These are phyloP conservation scores for Adoxophyes honmai DNA, from an alignment of 1,140 invertebrate species.

Conservation along the genomic window DNA sequence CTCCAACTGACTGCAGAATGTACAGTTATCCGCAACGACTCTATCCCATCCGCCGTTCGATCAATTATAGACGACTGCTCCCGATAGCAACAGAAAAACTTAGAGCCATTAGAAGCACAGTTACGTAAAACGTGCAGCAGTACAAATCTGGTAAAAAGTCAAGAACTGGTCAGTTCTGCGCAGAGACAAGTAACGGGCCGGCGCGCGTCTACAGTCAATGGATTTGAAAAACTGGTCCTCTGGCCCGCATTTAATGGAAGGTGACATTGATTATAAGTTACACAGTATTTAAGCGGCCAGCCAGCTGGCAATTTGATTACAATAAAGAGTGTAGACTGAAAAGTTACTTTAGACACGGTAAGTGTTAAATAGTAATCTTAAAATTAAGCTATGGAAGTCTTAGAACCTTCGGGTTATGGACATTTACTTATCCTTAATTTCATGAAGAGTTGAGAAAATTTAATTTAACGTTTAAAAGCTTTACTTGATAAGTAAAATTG, in stretches of 20 bases:
- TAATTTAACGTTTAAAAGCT: too few relatives aligned
- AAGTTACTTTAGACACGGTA: neutral
- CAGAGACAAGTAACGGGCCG: conserved; percentile 39
- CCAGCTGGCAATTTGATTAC: neutral
- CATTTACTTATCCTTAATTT: too few relatives aligned
- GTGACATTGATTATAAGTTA: conserved; percentile 19
- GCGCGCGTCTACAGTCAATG: conserved; percentile 41
- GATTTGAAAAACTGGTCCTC: conserved; percentile 38
- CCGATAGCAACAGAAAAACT: conserved; percentile 52
- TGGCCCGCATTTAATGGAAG: conserved; percentile 11
- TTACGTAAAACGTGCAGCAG: conserved; percentile 59
- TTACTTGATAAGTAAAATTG: too few relatives aligned
- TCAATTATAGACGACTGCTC: conserved; percentile 59
- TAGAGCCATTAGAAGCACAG: conserved; percentile 61
- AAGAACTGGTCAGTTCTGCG: conserved; percentile 31
- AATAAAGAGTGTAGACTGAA: neutral
- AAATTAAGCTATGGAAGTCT: too few relatives aligned
- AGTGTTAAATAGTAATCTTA: too few relatives aligned
- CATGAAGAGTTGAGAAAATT: too few relatives aligned
- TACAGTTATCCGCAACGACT: conserved; percentile 43
- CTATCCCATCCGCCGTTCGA: conserved; percentile 40
- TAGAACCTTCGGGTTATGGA: too few relatives aligned
- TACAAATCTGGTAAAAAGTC: conserved; percentile 37
- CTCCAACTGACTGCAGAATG: neutral
- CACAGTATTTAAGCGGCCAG: neutral